These are phyloP conservation scores for Dryas iulia DNA, from an alignment of 1,140 invertebrate genomes.

Conservation along the genomic window DNA sequence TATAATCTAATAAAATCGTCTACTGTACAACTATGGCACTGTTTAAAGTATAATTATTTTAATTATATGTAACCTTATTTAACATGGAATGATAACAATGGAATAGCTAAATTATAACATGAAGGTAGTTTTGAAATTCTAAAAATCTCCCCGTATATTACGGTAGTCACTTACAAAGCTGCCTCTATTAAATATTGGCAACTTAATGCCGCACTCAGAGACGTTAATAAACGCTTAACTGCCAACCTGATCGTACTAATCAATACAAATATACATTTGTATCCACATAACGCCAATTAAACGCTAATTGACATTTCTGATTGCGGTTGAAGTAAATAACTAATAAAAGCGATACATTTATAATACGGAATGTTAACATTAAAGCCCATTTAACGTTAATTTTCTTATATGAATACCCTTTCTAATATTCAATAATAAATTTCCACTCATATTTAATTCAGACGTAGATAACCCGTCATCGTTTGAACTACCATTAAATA, in stretches of 20 bases:
- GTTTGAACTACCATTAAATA: constrained; percentile 28
- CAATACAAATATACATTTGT: neutral
- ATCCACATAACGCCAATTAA: neutral
- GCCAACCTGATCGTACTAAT: neutral
- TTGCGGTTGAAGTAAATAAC: constrained; percentile 34
- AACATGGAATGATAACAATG: constrained; percentile 46
- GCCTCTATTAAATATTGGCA: constrained; percentile 42
- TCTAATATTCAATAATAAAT: constrained; percentile 26
- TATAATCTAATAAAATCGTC: constrained; percentile 39
- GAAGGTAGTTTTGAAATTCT: constrained; percentile 25
- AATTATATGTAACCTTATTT: constrained; percentile 28
- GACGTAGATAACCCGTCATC: neutral
- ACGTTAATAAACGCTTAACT: neutral
- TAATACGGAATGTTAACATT: constrained; percentile 48
- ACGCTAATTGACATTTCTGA: neutral
- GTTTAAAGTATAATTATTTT: constrained; percentile 40
- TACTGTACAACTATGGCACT: constrained; percentile 60
- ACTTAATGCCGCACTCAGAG: neutral
- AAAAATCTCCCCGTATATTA: constrained; percentile 10
- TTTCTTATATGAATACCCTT: constrained; percentile 29
- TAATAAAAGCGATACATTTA: constrained; percentile 35
- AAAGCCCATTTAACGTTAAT: constrained; percentile 39
- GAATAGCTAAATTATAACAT: constrained; percentile 35
- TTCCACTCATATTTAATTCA: constrained; percentile 9
- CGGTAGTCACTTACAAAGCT: constrained; percentile 27